A percentile compares a stretch with the other conserved stretches of the same genome.
Evolutionary conservation across 2,888 invertebrate genomes (phyloP).

Genomic region (Euplagia quadripunctaria): DNA sequence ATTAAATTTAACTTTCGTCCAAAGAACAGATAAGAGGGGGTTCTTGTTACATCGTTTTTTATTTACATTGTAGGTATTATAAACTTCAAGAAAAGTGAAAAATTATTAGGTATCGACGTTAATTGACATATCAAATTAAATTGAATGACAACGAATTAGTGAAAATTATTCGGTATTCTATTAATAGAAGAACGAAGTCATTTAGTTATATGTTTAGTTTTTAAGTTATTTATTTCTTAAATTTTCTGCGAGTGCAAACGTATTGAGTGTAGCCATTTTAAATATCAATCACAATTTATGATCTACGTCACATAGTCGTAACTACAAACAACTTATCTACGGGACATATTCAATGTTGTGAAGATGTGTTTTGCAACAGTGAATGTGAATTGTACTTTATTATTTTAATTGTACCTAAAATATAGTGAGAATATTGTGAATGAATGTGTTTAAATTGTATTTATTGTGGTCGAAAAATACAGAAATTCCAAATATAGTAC

Average conservation of each 20-base stretch:
- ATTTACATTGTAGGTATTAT: no score
- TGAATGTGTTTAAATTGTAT: conserved; percentile 51
- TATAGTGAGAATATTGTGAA: conserved; percentile 44
- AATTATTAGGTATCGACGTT: conserved; percentile 16
- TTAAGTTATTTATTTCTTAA: conserved; percentile 83
- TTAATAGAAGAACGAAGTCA: conserved; percentile 75
- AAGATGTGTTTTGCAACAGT: conserved; percentile 81
- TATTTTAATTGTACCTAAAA: conserved; percentile 38
- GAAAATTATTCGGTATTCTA: conserved; percentile 56
- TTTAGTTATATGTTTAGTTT: conserved; percentile 68
- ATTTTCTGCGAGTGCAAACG: conserved; percentile 55
- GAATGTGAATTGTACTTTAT: conserved; percentile 62
- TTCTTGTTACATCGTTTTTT: background rate
- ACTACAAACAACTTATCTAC: conserved; percentile 38
- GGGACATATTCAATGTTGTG: conserved; percentile 76
- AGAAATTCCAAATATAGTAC: conserved; percentile 41
- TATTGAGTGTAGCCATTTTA: conserved; percentile 52
- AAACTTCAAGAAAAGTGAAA: conserved; percentile 3
- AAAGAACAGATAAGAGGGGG: conserved; percentile 4
- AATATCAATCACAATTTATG: conserved; percentile 56
- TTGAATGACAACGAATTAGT: conserved; percentile 50
- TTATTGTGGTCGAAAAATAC: conserved; percentile 56
- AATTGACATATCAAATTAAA: conserved; percentile 41
- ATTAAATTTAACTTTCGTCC: background rate
- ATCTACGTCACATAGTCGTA: conserved; percentile 56